Conservation (phyloP, 2,113 vertebrate genomes). For the Anseranas semipalmata region DNA sequence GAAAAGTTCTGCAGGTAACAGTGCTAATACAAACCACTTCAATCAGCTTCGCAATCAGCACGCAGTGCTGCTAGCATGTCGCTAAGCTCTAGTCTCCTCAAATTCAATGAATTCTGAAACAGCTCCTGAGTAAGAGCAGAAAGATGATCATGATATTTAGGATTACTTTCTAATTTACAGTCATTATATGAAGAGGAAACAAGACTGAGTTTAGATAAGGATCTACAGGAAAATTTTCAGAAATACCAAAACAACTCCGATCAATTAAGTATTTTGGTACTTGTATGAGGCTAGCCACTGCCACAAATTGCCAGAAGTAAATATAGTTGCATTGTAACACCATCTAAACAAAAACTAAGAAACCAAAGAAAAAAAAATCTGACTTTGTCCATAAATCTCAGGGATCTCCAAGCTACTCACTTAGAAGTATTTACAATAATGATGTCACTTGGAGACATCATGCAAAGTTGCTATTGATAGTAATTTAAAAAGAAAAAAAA, state of each 20-base stretch:
- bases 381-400: background rate
- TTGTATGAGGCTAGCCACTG: background rate
- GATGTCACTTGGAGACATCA: background rate
- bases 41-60: background rate
- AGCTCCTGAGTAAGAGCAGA: background rate
- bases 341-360: background rate
- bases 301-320: background rate
- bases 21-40: background rate
- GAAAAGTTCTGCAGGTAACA: background rate
- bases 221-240: background rate
- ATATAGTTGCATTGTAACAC: background rate
- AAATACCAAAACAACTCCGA: background rate
- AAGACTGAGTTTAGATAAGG: background rate
- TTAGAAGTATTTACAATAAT: background rate
- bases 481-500: background rate
- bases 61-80: background rate
- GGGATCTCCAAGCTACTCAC: background rate
- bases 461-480: background rate
- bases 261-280: background rate
- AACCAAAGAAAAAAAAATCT: background rate
- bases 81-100: background rate
- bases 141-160: background rate
- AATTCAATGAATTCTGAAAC: background rate
- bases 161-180: background rate
- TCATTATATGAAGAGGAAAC: background rate